Conservation (phyloP, 2,888 invertebrate species). For the Gasteruption jaculator region DNA sequence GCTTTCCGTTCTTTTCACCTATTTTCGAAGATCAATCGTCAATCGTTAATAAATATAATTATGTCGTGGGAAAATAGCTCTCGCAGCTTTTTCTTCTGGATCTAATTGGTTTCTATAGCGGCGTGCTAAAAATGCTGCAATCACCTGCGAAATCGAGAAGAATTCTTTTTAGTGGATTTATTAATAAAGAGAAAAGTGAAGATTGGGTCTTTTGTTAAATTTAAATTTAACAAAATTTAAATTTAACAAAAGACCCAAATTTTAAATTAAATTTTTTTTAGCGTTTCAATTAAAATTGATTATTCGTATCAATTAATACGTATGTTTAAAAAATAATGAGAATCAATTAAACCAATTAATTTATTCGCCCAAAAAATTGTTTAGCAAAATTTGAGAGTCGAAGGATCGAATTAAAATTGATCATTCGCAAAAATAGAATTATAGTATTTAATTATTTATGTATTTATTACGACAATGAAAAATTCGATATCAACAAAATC, state of each 20-base stretch:
- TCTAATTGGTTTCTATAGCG: slow-evolving; percentile 78
- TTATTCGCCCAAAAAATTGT: no score
- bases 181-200: background rate
- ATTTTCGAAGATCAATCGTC: slow-evolving; percentile 9
- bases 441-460: no score
- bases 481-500: no score
- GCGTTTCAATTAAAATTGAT: background rate
- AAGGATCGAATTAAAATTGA: no score
- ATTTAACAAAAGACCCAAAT: slow-evolving; percentile 7
- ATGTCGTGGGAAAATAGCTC: slow-evolving; percentile 66
- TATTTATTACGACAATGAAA: no score
- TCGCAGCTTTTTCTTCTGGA: slow-evolving; percentile 68
- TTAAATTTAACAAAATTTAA: slow-evolving; percentile 13
- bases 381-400: no score
- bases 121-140: slow-evolving; percentile 76
- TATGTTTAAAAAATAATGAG: no score
- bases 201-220: slow-evolving; percentile 4
- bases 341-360: no score
- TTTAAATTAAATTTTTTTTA: background rate
- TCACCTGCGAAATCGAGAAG: slow-evolving; percentile 60
- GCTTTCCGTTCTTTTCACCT: slow-evolving; percentile 4
- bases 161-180: slow-evolving; percentile 1
- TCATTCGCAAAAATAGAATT: no score
- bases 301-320: no score
- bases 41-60: slow-evolving; percentile 54